These are phyloP conservation scores for Chaitophorus viminalis DNA, from an alignment of 2,888 invertebrate genomes.

Conservation along the genomic window DNA sequence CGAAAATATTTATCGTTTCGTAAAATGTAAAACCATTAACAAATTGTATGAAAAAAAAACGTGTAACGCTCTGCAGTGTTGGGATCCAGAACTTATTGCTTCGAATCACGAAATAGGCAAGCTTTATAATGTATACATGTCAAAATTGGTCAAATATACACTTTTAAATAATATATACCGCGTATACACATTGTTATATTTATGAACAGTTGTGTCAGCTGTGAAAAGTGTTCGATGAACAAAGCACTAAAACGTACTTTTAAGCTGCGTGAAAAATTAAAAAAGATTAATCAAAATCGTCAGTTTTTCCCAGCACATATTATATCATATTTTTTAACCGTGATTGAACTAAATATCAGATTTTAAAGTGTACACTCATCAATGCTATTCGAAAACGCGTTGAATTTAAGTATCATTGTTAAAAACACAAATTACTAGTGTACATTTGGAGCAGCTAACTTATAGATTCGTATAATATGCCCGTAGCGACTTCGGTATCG, in stretches of 20 bases:
- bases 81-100: slow-evolving; percentile 9
- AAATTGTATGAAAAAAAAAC: neutral
- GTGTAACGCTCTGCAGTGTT: neutral
- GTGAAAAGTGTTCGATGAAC: neutral
- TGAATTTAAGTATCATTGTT: too few relatives aligned
- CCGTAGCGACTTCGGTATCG: too few relatives aligned
- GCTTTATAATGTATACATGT: neutral
- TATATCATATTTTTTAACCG: neutral
- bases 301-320: neutral
- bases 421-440: too few relatives aligned
- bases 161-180: slow-evolving; percentile 9
- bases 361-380: too few relatives aligned
- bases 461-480: too few relatives aligned
- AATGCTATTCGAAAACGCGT: too few relatives aligned
- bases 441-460: too few relatives aligned
- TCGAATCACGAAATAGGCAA: slow-evolving; percentile 22
- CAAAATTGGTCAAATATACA: slow-evolving; percentile 16
- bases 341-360: too few relatives aligned
- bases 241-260: neutral
- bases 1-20: neutral
- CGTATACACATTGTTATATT: neutral
- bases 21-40: neutral
- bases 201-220: too few relatives aligned
- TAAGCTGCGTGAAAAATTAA: slow-evolving; percentile 11
- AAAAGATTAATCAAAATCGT: neutral